A percentile compares a stretch with the other conserved stretches of the same genome.
phyloP scores from a whole-genome alignment of 2,797 vertebrate species.

The Coilia nasus region DNA sequence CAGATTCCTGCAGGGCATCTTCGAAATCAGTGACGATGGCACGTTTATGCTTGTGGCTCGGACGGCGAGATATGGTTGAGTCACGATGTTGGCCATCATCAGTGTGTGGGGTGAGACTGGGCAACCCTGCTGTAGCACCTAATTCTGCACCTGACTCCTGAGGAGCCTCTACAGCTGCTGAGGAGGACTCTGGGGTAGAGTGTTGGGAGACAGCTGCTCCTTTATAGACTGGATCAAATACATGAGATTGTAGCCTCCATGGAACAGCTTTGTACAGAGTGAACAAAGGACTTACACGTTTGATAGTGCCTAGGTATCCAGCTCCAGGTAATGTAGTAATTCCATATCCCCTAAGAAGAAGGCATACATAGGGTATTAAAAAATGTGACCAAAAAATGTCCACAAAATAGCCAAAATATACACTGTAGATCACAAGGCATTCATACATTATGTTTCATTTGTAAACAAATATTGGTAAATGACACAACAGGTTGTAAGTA shows the following conservation, averaged over 20 bases:
- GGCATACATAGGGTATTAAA: slow-evolving; percentile 28
- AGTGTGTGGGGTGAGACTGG: slow-evolving; percentile 47
- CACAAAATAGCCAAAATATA: background rate
- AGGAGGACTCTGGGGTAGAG: background rate
- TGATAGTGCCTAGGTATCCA: slow-evolving; percentile 66
- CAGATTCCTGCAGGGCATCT: slow-evolving; percentile 71
- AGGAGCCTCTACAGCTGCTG: slow-evolving; percentile 47
- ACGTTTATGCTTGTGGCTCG: slow-evolving; percentile 58
- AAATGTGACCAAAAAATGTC: background rate
- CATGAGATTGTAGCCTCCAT: slow-evolving; percentile 69
- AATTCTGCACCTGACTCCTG: slow-evolving; percentile 64
- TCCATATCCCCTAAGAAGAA: slow-evolving; percentile 51
- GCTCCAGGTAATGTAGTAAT: slow-evolving; percentile 66
- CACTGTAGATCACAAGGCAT: background rate
- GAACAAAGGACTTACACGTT: slow-evolving; percentile 81
- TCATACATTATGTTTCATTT: background rate
- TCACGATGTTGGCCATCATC: slow-evolving; percentile 24
- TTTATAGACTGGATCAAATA: slow-evolving; percentile 67
- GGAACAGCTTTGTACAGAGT: slow-evolving; percentile 73
- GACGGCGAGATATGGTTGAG: slow-evolving; percentile 50
- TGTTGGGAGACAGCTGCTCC: slow-evolving; percentile 43
- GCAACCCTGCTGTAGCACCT: slow-evolving; percentile 55
- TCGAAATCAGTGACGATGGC: slow-evolving; percentile 71
- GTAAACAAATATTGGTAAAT: background rate
- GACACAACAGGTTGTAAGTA: background rate